These are phyloP conservation scores for Oncopodura yosiiana DNA, from an alignment of 1,140 invertebrate species.

Conservation along the genomic window DNA sequence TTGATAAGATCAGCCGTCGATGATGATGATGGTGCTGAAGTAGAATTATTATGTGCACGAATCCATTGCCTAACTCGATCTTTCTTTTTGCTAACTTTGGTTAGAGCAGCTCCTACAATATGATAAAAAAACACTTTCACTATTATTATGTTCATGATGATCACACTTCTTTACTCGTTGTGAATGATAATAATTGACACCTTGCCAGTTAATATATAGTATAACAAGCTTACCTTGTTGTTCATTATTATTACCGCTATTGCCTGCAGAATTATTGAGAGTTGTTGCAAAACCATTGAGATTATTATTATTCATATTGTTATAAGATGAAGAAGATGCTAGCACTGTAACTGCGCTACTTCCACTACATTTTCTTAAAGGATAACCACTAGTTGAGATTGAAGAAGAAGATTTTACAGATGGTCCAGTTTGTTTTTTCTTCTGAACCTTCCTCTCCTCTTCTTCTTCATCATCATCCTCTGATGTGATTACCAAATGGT, in stretches of 20 bases:
- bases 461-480: constrained; percentile 23
- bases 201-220: too few species aligned
- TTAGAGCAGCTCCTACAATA: background rate
- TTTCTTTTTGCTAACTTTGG: constrained; percentile 16
- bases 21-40: constrained; percentile 15
- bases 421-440: too few species aligned
- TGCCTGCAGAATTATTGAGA: background rate
- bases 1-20: background rate
- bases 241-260: too few species aligned
- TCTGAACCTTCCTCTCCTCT: background rate
- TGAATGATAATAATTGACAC: background rate
- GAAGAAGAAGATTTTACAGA: too few species aligned
- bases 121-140: background rate
- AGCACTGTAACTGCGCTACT: constrained; percentile 9
- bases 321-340: background rate
- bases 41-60: constrained; percentile 30
- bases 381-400: background rate
- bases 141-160: background rate
- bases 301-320: constrained; percentile 2
- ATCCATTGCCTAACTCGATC: constrained; percentile 32
- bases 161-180: background rate
- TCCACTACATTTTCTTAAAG: constrained; percentile 21
- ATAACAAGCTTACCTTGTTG: too few species aligned
- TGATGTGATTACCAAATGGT: constrained; percentile 13
- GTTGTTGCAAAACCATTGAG: background rate